Conservation (phyloP, 2,888 invertebrate species). For the Philopedon plagiatum region DNA sequence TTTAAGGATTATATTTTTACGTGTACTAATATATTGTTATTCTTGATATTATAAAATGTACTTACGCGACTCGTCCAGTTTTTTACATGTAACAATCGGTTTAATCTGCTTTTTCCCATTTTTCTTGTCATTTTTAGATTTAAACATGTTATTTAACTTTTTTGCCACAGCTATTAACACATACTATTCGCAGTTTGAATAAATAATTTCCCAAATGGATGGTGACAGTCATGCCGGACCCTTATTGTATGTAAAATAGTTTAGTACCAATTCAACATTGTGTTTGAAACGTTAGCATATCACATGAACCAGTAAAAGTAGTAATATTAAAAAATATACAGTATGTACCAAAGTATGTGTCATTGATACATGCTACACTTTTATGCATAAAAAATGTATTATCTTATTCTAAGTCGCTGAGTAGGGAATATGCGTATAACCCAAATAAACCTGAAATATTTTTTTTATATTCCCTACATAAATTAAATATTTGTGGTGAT, state of each 20-base stretch:
- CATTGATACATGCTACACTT: too few relatives aligned
- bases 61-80: not conserved
- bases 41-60: not conserved
- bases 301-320: not conserved
- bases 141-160: not conserved
- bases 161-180: not conserved
- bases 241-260: constrained; percentile 4
- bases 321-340: not conserved
- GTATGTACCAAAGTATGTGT: too few relatives aligned
- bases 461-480: too few relatives aligned
- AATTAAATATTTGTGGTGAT: too few relatives aligned
- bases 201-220: not conserved
- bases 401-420: too few relatives aligned
- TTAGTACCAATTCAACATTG: not conserved
- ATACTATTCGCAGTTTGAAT: not conserved
- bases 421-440: too few relatives aligned
- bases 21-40: too few relatives aligned
- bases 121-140: not conserved
- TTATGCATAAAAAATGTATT: too few relatives aligned
- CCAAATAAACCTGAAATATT: too few relatives aligned
- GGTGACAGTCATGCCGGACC: not conserved
- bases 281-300: too few relatives aligned
- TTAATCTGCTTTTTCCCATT: not conserved
- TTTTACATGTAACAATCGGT: not conserved
- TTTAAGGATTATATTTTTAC: too few relatives aligned